Conservation (phyloP, 1,140 invertebrate species). For the Nebria ingens region DNA sequence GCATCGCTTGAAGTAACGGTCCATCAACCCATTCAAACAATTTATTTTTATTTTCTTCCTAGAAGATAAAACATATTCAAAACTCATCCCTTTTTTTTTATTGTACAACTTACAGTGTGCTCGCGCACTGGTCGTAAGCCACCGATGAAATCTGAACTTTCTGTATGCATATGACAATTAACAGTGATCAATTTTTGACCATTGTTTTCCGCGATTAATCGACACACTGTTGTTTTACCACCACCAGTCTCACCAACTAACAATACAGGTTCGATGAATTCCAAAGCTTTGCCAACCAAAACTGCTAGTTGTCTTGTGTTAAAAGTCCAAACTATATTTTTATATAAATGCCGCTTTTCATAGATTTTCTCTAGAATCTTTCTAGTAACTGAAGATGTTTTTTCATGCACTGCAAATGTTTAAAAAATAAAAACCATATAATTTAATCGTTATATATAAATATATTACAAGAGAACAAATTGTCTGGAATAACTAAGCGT, state of each 20-base stretch:
- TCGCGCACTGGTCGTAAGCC: conserved; percentile 83
- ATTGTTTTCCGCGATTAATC: conserved; percentile 66
- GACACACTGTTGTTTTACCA: conserved; percentile 96
- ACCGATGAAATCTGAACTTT: conserved; percentile 95
- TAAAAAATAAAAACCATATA: conserved; percentile 11
- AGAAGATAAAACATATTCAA: conserved; percentile 16
- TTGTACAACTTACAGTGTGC: conserved; percentile 35
- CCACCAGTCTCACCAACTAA: conserved; percentile 97
- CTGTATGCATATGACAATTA: conserved; percentile 98
- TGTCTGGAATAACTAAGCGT: conserved; percentile 57
- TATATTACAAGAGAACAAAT: conserved; percentile 57
- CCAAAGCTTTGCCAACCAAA: conserved; percentile 79
- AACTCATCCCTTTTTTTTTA: not conserved
- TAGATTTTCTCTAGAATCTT: conserved; percentile 58
- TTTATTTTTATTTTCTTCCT: conserved; percentile 34
- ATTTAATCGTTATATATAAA: conserved; percentile 12
- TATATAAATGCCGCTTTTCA: conserved; percentile 45
- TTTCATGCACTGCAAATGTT: conserved; percentile 41
- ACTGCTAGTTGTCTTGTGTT: conserved; percentile 86
- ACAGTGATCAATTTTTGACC: conserved; percentile 61
- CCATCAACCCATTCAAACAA: conserved; percentile 99
- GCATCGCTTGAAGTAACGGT: conserved; percentile 86
- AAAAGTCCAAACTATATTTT: conserved; percentile 88
- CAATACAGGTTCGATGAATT: conserved; percentile 89
- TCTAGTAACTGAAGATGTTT: conserved; percentile 68